Base-by-base conservation (phyloP, 2,888 invertebrate species). In the Microchrysa polita region DNA sequence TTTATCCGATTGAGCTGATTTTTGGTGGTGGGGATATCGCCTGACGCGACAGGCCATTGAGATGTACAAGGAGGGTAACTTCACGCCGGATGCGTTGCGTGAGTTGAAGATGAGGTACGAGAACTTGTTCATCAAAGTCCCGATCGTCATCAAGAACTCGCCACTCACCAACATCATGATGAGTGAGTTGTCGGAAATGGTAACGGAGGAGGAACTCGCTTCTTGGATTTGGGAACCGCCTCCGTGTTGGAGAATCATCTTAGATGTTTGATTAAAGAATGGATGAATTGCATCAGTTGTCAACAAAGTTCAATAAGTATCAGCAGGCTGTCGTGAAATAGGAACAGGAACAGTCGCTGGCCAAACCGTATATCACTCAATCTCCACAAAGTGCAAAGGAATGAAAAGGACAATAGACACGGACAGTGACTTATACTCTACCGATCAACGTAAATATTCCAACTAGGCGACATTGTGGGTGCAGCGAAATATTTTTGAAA, bases 201-300 rank as follows among this genome's bases (percentile, higher is more conserved):
- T 95, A 65, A 93, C 96, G 0, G 93, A 94, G 79, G 94, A 79
- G 96, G 95, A 7, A 93, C 93, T 59, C 95, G 95, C 82, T 97
- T 96, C 84, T 86, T 98, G 76, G 97, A 98, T 86, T 87, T 98
- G 78, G 97, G 95, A 27, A 95, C 95, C 14, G 92, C 94, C 80
- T 93, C 90, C 5, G 91, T 91, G 5, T 85, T 91, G 77, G 91
- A 91, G 84, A 90, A 94, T 78, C 97, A 98, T 82, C 88, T 99
- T 77, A 91, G 97, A 72, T 93, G 95, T 81, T 86, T 98, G 80
- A 98, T 99, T 92, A 97, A 97, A 79, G 97, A 76, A 97, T 99
- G 0, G 99, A 99, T 85, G 98, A 98, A 82, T 87, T 98, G 23
- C 96, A 97, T 84, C 97, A 97, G 84, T 98, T 98, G 84, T 94